These are phyloP conservation scores for Hemithea aestivaria DNA, from an alignment of 2,888 invertebrate species.

Conservation along the genomic window DNA sequence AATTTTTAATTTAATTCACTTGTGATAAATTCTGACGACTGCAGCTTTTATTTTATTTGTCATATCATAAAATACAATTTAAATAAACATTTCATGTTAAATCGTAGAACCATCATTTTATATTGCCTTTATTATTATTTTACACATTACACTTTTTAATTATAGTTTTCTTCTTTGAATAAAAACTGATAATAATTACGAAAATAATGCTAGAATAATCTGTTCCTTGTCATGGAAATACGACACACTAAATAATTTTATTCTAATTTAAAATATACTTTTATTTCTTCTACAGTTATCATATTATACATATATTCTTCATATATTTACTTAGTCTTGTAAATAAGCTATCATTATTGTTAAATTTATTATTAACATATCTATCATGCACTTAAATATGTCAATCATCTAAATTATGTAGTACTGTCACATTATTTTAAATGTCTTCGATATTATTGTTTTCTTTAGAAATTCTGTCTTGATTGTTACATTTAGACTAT, in stretches of 20 bases:
- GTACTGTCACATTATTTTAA: slow-evolving; percentile 24
- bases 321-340: slow-evolving; percentile 1
- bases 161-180: not conserved
- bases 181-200: not conserved
- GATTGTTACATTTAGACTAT: slow-evolving; percentile 22
- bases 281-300: not conserved
- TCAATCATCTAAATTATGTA: slow-evolving; percentile 33
- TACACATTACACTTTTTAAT: not conserved
- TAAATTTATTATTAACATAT: slow-evolving; percentile 20
- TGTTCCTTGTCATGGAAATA: slow-evolving; percentile 2
- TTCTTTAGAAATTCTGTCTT: slow-evolving; percentile 26
- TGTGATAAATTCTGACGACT: not conserved
- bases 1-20: slow-evolving; percentile 2
- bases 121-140: too few species aligned
- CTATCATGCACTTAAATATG: slow-evolving; percentile 35
- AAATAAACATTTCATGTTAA: not conserved
- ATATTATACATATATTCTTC: not conserved
- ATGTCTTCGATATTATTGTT: slow-evolving; percentile 11
- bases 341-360: slow-evolving; percentile 1
- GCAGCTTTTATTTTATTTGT: too few species aligned
- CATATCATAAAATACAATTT: not conserved
- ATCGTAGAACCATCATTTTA: too few species aligned
- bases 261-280: not conserved
- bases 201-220: not conserved
- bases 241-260: slow-evolving; percentile 13